phyloP scores from a whole-genome alignment of 2,797 vertebrate species.

The Sparus aurata region DNA sequence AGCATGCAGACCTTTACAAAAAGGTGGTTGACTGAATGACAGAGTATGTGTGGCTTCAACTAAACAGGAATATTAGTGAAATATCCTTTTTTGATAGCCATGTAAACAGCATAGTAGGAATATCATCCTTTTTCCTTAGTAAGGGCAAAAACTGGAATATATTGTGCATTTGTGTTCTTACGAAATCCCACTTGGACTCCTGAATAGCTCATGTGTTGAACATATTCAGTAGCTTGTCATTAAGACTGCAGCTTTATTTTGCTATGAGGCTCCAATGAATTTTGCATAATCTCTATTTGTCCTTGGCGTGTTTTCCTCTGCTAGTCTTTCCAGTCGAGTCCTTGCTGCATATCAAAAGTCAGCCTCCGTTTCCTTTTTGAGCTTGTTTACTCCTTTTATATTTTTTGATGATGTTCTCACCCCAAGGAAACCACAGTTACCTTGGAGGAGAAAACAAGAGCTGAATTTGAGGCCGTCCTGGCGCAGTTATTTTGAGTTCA shows the following conservation, averaged over 20 bases:
- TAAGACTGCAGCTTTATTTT: neutral
- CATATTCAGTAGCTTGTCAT: neutral
- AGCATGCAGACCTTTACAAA: too few relatives aligned
- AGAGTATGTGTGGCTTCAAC: too few relatives aligned
- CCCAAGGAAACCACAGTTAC: neutral
- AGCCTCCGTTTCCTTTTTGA: neutral
- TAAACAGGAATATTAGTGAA: too few relatives aligned
- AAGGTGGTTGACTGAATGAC: too few relatives aligned
- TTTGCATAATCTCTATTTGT: slow-evolving; percentile 2
- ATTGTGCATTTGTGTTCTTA: neutral
- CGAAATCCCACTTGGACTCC: neutral
- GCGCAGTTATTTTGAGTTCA: slow-evolving; percentile 1
- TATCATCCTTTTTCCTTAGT: too few relatives aligned
- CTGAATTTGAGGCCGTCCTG: neutral
- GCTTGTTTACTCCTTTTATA: slow-evolving; percentile 1
- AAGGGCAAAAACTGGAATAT: too few relatives aligned
- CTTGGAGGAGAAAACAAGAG: slow-evolving; percentile 12
- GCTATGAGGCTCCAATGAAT: neutral
- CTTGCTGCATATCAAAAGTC: slow-evolving; percentile 7
- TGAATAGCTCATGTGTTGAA: neutral
- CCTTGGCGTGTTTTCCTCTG: slow-evolving; percentile 18
- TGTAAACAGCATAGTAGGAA: too few relatives aligned
- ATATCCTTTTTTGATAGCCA: too few relatives aligned
- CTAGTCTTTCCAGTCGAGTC: neutral
- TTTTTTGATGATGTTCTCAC: slow-evolving; percentile 19